These are phyloP conservation scores for Mesaphorura yosii DNA, from an alignment of 1,140 invertebrate species.

Conservation along the genomic window DNA sequence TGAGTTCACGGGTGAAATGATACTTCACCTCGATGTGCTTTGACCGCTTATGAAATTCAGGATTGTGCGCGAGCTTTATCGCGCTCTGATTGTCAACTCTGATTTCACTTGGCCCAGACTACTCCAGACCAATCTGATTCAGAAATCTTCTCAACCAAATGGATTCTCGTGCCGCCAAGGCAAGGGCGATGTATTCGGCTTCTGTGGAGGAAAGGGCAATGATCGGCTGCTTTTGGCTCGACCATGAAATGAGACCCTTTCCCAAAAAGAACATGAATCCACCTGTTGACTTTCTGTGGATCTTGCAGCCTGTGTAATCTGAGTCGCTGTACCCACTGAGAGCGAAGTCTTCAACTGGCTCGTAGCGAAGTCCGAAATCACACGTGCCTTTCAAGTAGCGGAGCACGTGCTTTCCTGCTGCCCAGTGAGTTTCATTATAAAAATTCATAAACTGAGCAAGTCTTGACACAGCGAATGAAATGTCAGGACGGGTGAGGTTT, in stretches of 20 bases:
- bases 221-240: slow-evolving; percentile 27
- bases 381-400: slow-evolving; percentile 35
- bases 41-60: slow-evolving; percentile 36
- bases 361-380: background rate
- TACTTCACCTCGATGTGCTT: slow-evolving; percentile 37
- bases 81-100: slow-evolving; percentile 34
- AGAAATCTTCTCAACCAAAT: background rate
- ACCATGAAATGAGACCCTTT: slow-evolving; percentile 32
- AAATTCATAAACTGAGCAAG: slow-evolving; percentile 39
- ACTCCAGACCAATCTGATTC: slow-evolving; percentile 11
- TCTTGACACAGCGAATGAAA: slow-evolving; percentile 37
- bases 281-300: slow-evolving; percentile 14
- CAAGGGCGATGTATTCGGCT: background rate
- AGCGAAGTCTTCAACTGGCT: background rate
- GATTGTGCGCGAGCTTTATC: slow-evolving; percentile 34
- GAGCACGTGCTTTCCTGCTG: slow-evolving; percentile 37
- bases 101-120: background rate
- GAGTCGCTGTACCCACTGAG: background rate
- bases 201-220: slow-evolving; percentile 26
- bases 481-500: slow-evolving; percentile 39
- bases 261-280: slow-evolving; percentile 26
- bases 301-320: slow-evolving; percentile 6
- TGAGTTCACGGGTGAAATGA: slow-evolving; percentile 35
- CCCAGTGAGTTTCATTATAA: slow-evolving; percentile 35
- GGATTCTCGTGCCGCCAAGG: background rate